phyloP scores from a whole-genome alignment of 1,140 invertebrate genomes.

The Drosophila miranda region DNA sequence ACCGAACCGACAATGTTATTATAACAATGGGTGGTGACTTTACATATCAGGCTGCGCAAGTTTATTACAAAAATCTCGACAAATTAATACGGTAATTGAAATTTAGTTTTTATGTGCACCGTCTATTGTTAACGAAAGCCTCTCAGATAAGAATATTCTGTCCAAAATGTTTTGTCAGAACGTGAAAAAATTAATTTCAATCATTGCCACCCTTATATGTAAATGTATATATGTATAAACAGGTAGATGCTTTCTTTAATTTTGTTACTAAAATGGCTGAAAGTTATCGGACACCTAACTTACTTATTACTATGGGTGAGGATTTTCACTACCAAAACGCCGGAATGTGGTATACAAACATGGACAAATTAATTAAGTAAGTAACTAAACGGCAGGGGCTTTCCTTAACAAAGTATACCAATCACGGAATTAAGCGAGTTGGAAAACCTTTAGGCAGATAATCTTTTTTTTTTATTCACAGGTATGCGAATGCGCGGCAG shows the following conservation, averaged over 20 bases:
- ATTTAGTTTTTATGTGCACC: constrained; percentile 11
- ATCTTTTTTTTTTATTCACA: constrained; percentile 20
- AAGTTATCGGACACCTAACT: constrained; percentile 87
- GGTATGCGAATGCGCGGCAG: constrained; percentile 86
- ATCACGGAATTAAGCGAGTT: neutral
- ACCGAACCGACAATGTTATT: constrained; percentile 90
- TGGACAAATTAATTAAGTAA: constrained; percentile 94
- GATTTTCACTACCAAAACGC: constrained; percentile 96
- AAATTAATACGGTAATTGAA: constrained; percentile 90
- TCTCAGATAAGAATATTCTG: constrained; percentile 31
- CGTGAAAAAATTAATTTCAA: neutral
- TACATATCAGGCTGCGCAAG: constrained; percentile 92
- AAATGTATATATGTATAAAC: neutral
- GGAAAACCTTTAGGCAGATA: neutral
- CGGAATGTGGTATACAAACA: constrained; percentile 91
- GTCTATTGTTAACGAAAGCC: constrained; percentile 60
- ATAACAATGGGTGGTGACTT: constrained; percentile 98
- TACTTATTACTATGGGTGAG: constrained; percentile 94
- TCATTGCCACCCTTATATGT: neutral
- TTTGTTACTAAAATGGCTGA: constrained; percentile 84
- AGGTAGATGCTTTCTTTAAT: constrained; percentile 85
- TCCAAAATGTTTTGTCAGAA: constrained; percentile 13
- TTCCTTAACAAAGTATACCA: constrained; percentile 45
- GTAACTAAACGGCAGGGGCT: constrained; percentile 61
- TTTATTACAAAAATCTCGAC: constrained; percentile 95